Base-by-base conservation (phyloP, 1,140 invertebrate species). In the Saccostrea cuccullata region DNA sequence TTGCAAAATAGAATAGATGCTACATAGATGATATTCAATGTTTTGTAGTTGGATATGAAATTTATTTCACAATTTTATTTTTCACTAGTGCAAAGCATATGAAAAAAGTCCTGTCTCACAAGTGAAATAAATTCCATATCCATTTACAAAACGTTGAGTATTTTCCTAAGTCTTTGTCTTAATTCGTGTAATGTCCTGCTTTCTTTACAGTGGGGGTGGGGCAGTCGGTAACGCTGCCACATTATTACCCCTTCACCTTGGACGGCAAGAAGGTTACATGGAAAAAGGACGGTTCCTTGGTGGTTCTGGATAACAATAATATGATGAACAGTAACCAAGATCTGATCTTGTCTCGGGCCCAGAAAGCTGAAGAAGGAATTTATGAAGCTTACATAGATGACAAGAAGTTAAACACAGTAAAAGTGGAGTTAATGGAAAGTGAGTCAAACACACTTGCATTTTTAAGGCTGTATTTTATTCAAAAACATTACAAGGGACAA, bases 271-370 rank as follows among this genome's bases (percentile, higher is more conserved):
- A 73, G 47, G 60, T 86, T 1, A 56, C 73, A 13, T 86, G 85
- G 85, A 30, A 77, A 36, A 86, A 86, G n/a, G 23, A 11, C 30
- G 47, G 11, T 30, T 70, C 64, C 55, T 84, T 64, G 88, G 88
- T 88, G 30, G 26, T 26, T 56, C 60, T 60, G 17, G 67, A 85
- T 82, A 84, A 77, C 4, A 56, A 56, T 56, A 47, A 77, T 30
- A 85, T 85, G 64, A 36, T 85, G 70, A 73, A 73, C 4, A 82
- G 67, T 82, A 77, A 85, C 26, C 82, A 82, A n/a, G 60, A 82
- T 23, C 67, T 88, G 55, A 26, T 86, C 70, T 26, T 85, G 36
- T 88, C 87, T 55, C 64, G 55, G 70, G 36, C 55, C 15, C 47
- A 23, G 15, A 5, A 67, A 20, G 73, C 70, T 11, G 82, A 84